A percentile compares a stretch with the other conserved stretches of the same genome.
Evolutionary conservation across 2,797 vertebrate species (phyloP).

Genomic region (Arctocebus calabarensis): DNA sequence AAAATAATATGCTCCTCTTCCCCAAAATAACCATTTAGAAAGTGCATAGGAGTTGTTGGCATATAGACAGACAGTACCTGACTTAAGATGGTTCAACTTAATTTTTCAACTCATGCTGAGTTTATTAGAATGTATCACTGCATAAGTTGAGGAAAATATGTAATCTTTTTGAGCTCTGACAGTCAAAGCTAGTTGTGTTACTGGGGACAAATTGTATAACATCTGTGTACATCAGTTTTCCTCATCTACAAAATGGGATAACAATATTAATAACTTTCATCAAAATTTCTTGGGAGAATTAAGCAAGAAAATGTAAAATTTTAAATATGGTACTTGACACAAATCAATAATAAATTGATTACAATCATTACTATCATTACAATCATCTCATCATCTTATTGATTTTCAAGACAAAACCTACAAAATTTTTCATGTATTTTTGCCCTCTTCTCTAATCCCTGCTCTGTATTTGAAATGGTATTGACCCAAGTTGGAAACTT

Average conservation of each 20-base stretch:
- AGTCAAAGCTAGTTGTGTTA: background rate
- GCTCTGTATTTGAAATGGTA: background rate
- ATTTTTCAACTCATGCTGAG: background rate
- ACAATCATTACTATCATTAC: background rate
- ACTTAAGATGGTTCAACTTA: background rate
- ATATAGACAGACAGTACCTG: background rate
- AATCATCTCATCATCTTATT: background rate
- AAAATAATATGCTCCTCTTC: background rate
- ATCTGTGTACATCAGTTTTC: background rate
- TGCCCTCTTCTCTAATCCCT: background rate
- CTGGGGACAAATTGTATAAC: background rate
- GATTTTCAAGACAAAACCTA: constrained; percentile 11
- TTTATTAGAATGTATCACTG: background rate
- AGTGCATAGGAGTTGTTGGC: background rate
- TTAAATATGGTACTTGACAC: background rate
- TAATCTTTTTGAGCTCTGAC: background rate
- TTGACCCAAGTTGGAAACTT: background rate
- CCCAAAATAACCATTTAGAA: background rate
- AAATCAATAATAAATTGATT: background rate
- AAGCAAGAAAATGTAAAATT: background rate
- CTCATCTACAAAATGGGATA: background rate
- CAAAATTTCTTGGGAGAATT: background rate
- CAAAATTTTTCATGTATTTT: background rate
- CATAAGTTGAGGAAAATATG: background rate
- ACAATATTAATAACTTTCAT: background rate